Evolutionary conservation across 2,888 invertebrate species (phyloP).

Genomic region (Drosophila greeni): DNA sequence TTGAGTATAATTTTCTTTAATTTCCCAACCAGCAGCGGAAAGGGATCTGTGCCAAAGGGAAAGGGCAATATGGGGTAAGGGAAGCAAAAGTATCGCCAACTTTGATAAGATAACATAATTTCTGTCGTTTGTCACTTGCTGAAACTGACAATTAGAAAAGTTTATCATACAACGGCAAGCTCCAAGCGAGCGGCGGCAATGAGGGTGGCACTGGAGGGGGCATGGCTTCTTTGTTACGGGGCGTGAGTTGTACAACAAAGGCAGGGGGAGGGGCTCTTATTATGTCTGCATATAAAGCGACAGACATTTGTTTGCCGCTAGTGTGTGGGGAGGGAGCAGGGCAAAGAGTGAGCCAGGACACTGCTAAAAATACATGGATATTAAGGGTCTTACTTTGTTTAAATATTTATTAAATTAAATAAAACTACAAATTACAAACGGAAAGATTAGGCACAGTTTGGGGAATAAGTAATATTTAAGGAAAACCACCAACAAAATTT

Average conservation of each 20-base stretch:
- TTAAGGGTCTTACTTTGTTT: no score
- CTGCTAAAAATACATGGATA: neutral
- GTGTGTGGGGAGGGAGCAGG: conserved; percentile 11
- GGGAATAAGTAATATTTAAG: no score
- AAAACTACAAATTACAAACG: no score
- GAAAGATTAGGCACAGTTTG: no score
- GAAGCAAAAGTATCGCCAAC: conserved; percentile 61
- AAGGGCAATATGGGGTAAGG: neutral
- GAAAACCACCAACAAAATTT: no score
- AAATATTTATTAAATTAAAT: neutral
- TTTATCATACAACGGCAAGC: conserved; percentile 67
- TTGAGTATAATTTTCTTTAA: conserved; percentile 68
- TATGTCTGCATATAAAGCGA: conserved; percentile 59
- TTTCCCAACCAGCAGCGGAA: conserved; percentile 32
- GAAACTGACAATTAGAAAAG: conserved; percentile 75
- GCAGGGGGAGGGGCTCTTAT: conserved; percentile 44
- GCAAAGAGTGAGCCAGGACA: conserved; percentile 1
- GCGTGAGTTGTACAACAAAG: conserved; percentile 58
- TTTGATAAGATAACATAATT: conserved; percentile 75
- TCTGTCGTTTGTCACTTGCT: conserved; percentile 75
- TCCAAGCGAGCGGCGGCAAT: conserved; percentile 28
- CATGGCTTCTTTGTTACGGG: conserved; percentile 21
- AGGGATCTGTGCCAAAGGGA: neutral
- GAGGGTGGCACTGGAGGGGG: conserved; percentile 15
- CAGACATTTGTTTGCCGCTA: conserved; percentile 48